Conservation (phyloP, 1,140 invertebrate species). For the Spodoptera frugiperda region DNA sequence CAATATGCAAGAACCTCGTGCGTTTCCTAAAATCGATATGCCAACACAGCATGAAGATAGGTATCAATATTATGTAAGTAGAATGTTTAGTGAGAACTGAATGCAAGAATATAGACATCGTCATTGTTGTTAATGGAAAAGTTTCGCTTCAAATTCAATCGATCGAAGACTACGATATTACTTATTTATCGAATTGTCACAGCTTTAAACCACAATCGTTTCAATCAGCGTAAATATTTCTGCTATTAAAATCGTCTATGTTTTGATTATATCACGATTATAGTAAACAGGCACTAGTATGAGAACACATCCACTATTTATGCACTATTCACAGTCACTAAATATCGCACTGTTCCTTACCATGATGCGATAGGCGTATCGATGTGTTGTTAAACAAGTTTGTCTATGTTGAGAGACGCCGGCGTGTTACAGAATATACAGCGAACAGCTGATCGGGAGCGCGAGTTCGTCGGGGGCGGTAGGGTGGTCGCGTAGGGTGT, state of each 20-base stretch:
- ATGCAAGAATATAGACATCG: slow-evolving; percentile 8
- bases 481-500: slow-evolving; percentile 63
- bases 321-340: slow-evolving; percentile 73
- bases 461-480: slow-evolving; percentile 61
- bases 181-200: slow-evolving; percentile 8
- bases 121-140: slow-evolving; percentile 21
- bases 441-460: slow-evolving; percentile 78
- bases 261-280: slow-evolving; percentile 9
- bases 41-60: slow-evolving; percentile 34
- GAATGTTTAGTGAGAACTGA: slow-evolving; percentile 29
- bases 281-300: slow-evolving; percentile 53
- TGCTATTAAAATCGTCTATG: background rate
- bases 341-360: slow-evolving; percentile 73
- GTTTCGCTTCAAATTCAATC: slow-evolving; percentile 24
- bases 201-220: slow-evolving; percentile 15
- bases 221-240: slow-evolving; percentile 3
- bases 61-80: slow-evolving; percentile 40
- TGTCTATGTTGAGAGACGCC: slow-evolving; percentile 50
- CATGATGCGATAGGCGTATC: slow-evolving; percentile 65
- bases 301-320: slow-evolving; percentile 59
- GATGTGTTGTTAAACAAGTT: slow-evolving; percentile 59
- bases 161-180: slow-evolving; percentile 18
- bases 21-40: slow-evolving; percentile 20
- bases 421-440: slow-evolving; percentile 55
- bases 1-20: background rate